Conservation (phyloP, 1,140 invertebrate species). For the Euura lappo region DNA sequence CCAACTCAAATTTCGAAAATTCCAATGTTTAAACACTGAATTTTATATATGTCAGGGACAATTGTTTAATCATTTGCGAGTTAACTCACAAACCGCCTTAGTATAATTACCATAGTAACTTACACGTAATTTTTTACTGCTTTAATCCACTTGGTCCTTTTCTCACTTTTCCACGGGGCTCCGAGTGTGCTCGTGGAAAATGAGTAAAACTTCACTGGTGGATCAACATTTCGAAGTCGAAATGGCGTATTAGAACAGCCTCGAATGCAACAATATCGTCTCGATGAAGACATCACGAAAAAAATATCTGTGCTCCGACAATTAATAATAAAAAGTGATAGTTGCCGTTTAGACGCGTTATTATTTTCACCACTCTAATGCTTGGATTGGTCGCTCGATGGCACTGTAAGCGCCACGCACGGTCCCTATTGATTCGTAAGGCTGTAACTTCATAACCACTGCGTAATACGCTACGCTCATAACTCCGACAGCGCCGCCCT, state of each 20-base stretch:
- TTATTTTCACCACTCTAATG: background rate
- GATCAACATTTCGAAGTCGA: background rate
- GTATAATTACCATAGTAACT: background rate
- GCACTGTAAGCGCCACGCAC: background rate
- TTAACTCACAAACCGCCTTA: background rate
- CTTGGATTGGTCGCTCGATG: background rate
- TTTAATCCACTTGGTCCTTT: constrained; percentile 16
- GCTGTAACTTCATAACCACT: too few species aligned
- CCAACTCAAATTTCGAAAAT: constrained; percentile 9
- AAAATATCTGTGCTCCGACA: background rate
- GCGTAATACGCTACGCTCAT: too few species aligned
- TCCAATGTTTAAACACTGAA: background rate
- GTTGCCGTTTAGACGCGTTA: background rate
- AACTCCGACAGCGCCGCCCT: too few species aligned
- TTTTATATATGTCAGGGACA: background rate
- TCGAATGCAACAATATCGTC: constrained; percentile 7
- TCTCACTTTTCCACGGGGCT: constrained; percentile 8
- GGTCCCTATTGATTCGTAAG: too few species aligned
- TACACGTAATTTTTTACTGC: constrained; percentile 15
- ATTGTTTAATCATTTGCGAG: background rate
- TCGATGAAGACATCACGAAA: constrained; percentile 10
- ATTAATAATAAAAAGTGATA: background rate
- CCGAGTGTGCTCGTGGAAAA: background rate
- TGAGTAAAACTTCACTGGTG: constrained; percentile 12
- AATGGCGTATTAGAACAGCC: background rate